These are phyloP conservation scores for Congeria kusceri DNA, from an alignment of 2,888 invertebrate genomes.

Conservation along the genomic window DNA sequence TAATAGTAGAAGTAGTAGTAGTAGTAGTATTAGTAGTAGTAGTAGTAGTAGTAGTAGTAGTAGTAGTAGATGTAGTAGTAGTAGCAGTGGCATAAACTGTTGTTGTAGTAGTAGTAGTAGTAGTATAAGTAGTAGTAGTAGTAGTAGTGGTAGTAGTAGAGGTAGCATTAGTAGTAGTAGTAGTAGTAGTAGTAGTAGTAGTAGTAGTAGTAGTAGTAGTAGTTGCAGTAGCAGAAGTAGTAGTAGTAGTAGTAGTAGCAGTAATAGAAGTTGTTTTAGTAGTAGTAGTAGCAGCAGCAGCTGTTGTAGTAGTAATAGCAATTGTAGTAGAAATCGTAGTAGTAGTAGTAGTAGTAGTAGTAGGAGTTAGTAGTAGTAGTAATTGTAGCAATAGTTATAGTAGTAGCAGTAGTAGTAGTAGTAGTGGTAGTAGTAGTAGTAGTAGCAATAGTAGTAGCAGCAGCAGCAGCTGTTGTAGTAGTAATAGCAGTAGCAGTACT, in stretches of 20 bases:
- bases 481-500: constrained; percentile 1
- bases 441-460: constrained; percentile 2
- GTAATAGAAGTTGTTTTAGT: background rate
- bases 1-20: background rate
- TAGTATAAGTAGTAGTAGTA: constrained; percentile 16
- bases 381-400: background rate
- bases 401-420: background rate
- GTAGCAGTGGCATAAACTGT: background rate
- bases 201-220: constrained; percentile 22
- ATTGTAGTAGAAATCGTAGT: background rate
- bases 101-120: constrained; percentile 11
- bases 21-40: background rate
- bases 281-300: background rate
- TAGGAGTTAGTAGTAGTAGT: too few species aligned
- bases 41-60: constrained; percentile 10
- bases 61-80: background rate
- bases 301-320: background rate
- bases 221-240: constrained; percentile 7
- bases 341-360: constrained; percentile 7
- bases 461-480: background rate
- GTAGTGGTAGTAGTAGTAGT: constrained; percentile 6
- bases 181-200: constrained; percentile 14
- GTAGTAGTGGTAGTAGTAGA: constrained; percentile 14
- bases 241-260: constrained; percentile 1
- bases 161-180: constrained; percentile 13